Evolutionary conservation across 2,797 vertebrate species (phyloP).

Genomic region (Masticophis lateralis): DNA sequence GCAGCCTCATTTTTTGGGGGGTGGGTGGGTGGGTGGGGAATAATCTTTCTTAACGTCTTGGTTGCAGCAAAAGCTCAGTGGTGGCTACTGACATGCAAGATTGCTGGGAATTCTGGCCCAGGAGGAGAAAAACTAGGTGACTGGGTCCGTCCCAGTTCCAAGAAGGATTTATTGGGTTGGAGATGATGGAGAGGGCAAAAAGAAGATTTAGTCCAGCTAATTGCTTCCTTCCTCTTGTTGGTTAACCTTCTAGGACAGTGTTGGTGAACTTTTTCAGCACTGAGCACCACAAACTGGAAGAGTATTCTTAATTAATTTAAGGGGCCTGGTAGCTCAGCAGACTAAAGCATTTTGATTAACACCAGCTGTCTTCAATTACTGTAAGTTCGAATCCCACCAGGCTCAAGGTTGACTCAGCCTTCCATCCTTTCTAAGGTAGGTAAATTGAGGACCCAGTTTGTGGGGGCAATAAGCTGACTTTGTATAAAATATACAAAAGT

Average conservation of each 20-base stretch:
- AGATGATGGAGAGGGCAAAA: not conserved
- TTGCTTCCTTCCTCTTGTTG: not conserved
- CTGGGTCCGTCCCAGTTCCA: accelerated
- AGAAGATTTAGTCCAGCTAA: not conserved
- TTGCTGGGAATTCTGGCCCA: not conserved
- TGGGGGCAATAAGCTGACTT: too few species aligned
- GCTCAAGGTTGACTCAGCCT: too few species aligned
- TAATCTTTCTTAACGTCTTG: constrained; percentile 52
- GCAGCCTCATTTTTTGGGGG: constrained; percentile 49
- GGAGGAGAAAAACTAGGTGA: not conserved
- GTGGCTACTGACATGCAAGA: constrained; percentile 20
- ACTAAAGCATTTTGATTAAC: too few species aligned
- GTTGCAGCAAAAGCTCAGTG: constrained; percentile 33
- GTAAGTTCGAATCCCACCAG: too few species aligned
- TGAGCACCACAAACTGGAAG: too few species aligned
- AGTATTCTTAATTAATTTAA: too few species aligned
- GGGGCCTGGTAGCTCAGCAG: too few species aligned
- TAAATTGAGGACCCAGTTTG: too few species aligned
- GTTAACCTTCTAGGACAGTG: not conserved
- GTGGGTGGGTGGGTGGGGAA: constrained; percentile 25
- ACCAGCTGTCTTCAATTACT: too few species aligned
- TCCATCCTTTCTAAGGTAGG: too few species aligned
- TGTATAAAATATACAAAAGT: too few species aligned
- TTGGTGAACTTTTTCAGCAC: too few species aligned
- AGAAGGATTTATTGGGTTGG: not conserved